Evolutionary conservation across 1,140 invertebrate species (phyloP).

Genomic region (Pollicipes pollicipes): DNA sequence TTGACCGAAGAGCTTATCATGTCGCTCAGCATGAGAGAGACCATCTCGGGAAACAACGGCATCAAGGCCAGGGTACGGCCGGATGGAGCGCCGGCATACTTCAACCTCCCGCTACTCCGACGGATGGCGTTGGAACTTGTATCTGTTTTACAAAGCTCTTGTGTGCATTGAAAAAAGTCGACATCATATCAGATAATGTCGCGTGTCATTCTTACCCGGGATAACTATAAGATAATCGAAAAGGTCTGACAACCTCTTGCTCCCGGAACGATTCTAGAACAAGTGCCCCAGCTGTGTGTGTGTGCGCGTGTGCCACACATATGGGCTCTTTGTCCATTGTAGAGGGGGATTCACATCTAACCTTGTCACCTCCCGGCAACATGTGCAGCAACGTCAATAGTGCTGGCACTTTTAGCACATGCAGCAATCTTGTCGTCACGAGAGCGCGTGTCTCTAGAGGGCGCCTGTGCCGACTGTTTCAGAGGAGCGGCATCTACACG

Average conservation of each 20-base stretch:
- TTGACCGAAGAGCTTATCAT: constrained; percentile 90
- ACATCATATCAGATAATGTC: background rate
- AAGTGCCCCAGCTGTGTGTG: no score
- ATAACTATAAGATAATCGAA: background rate
- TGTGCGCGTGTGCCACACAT: no score
- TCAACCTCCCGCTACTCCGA: background rate
- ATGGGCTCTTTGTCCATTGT: no score
- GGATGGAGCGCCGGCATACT: no score
- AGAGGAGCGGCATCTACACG: background rate
- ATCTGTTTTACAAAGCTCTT: background rate
- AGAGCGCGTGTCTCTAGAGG: background rate
- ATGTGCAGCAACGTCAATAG: background rate
- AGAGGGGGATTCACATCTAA: no score
- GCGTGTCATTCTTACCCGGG: background rate
- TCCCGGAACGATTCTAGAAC: no score
- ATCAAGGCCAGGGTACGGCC: constrained; percentile 29
- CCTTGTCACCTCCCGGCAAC: background rate
- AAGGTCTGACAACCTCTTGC: background rate
- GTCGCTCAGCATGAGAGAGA: constrained; percentile 92
- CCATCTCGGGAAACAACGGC: constrained; percentile 59
- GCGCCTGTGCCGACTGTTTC: background rate
- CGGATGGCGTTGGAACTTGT: background rate
- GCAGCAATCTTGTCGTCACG: no score
- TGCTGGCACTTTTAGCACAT: background rate
- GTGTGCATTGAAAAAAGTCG: background rate